Conservation (phyloP, 92 coral and sea anemone species). For the Umimayanthus chanpuru region DNA sequence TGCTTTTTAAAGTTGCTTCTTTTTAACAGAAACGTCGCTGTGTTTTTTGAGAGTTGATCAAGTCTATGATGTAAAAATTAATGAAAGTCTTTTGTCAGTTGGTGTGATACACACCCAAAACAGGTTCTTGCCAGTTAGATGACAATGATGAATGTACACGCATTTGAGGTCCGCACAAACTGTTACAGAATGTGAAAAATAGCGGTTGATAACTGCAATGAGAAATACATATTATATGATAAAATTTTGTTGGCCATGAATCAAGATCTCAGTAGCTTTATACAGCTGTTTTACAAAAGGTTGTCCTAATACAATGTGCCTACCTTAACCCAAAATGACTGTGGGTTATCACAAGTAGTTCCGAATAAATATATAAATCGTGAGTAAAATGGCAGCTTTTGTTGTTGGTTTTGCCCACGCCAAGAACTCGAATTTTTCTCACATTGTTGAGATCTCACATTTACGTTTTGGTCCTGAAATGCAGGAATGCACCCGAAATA, state of each 20-base stretch:
- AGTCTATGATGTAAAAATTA: no score
- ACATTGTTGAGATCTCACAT: no score
- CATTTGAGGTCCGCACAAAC: background rate
- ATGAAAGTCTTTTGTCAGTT: background rate
- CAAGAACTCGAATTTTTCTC: no score
- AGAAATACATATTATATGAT: background rate
- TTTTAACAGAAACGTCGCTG: background rate
- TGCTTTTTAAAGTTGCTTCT: background rate
- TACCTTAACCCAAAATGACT: no score
- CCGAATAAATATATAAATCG: no score
- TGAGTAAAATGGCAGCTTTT: no score
- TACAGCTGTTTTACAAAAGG: background rate
- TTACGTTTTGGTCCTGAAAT: no score
- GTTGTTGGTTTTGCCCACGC: no score
- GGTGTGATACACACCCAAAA: background rate
- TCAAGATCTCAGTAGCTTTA: background rate
- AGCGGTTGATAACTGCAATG: no score
- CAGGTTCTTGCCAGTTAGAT: background rate
- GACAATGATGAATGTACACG: background rate
- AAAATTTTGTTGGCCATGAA: background rate
- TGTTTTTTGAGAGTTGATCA: background rate
- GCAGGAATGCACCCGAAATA: no score
- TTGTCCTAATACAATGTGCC: background rate
- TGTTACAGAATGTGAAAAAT: background rate
- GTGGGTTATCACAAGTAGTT: no score